Evolutionary conservation across 2,797 vertebrate genomes (phyloP).

Genomic region (Australoheros facetus): DNA sequence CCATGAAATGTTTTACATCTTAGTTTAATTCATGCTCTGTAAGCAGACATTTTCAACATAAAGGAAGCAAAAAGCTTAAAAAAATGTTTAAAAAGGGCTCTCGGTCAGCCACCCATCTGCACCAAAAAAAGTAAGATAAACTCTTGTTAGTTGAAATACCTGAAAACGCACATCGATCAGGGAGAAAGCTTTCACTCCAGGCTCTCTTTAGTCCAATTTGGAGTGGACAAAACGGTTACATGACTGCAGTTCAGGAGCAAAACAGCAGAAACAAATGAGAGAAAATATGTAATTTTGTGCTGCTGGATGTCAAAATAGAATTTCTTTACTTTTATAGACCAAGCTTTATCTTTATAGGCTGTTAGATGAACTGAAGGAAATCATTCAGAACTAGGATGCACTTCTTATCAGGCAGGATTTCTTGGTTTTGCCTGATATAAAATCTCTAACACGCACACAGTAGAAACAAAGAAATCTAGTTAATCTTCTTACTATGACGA

Average conservation of each 20-base stretch:
- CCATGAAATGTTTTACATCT: slow-evolving; percentile 25
- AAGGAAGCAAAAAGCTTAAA: background rate
- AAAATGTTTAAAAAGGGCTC: background rate
- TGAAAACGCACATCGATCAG: background rate
- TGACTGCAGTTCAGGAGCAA: background rate
- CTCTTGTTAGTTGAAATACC: background rate
- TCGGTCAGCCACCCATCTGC: background rate
- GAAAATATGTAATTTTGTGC: background rate
- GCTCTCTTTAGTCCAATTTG: background rate
- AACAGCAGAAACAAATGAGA: background rate
- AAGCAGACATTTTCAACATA: background rate
- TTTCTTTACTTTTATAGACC: no score
- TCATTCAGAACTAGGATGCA: background rate
- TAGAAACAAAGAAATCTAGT: background rate
- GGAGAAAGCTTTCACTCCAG: background rate
- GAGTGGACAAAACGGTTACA: background rate
- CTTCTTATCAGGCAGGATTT: background rate
- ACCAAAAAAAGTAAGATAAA: background rate
- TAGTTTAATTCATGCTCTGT: slow-evolving; percentile 4
- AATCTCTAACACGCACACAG: background rate
- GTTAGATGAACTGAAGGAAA: background rate
- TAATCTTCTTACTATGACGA: no score
- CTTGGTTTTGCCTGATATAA: background rate
- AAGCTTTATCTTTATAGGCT: background rate
- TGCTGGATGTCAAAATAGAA: background rate